A percentile compares a stretch with the other conserved stretches of the same genome.
phyloP scores from a whole-genome alignment of 2,113 vertebrate genomes.

The Fregetta grallaria region DNA sequence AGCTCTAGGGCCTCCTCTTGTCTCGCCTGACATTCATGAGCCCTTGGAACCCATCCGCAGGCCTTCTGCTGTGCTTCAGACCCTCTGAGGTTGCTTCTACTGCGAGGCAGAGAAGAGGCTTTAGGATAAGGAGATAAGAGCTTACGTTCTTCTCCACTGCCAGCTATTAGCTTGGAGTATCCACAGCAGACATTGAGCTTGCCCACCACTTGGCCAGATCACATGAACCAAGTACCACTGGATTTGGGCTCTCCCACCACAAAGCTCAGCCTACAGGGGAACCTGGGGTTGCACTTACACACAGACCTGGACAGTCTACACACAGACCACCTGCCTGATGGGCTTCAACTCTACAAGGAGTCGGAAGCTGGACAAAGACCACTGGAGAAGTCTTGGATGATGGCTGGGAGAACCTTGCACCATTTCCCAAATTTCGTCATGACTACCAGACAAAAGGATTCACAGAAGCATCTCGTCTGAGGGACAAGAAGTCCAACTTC shows the following conservation, averaged over 20 bases:
- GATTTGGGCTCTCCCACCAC: neutral
- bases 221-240: neutral
- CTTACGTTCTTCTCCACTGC: neutral
- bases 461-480: accelerated
- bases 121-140: neutral
- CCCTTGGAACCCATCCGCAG: neutral
- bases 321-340: accelerated
- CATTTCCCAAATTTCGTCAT: accelerated
- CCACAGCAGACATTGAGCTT: neutral
- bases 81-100: neutral
- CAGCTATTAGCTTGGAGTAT: neutral
- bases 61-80: neutral
- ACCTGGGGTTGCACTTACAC: neutral
- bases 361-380: neutral
- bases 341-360: neutral
- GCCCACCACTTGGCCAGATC: neutral
- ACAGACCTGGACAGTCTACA: neutral
- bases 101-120: neutral
- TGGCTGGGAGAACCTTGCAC: neutral
- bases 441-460: neutral
- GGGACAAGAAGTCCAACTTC: neutral
- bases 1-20: neutral
- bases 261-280: neutral
- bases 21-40: neutral
- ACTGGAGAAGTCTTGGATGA: neutral